Conservation (phyloP, 2,113 vertebrate genomes). For the Sander lucioperca region DNA sequence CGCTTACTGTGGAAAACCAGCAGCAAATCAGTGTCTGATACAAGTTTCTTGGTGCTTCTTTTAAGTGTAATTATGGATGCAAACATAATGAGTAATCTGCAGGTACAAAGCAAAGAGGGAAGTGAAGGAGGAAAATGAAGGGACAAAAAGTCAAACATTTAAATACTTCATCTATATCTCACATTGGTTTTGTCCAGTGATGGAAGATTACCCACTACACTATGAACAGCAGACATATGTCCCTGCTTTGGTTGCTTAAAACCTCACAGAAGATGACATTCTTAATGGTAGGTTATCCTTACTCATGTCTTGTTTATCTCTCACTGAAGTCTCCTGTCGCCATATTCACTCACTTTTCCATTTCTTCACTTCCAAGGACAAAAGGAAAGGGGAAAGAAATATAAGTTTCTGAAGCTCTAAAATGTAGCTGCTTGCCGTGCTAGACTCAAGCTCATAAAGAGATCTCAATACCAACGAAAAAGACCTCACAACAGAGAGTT, state of each 20-base stretch:
- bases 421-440: neutral
- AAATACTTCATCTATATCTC: neutral
- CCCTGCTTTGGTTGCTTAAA: constrained; percentile 29
- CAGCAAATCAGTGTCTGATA: constrained; percentile 55
- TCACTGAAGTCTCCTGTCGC: constrained; percentile 42
- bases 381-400: constrained; percentile 22
- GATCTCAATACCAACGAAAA: constrained; percentile 25
- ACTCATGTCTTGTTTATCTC: constrained; percentile 38
- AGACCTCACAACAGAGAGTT: constrained; percentile 22
- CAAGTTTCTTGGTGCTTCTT: constrained; percentile 36
- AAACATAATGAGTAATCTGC: constrained; percentile 23
- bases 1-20: constrained; percentile 60
- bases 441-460: constrained; percentile 16
- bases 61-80: constrained; percentile 46
- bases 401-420: constrained; percentile 15
- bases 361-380: constrained; percentile 42
- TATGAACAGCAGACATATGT: neutral
- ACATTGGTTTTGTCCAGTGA: constrained; percentile 15
- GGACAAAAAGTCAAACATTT: neutral
- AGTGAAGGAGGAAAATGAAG: neutral
- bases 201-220: neutral
- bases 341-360: constrained; percentile 18
- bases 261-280: constrained; percentile 29
- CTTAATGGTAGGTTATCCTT: constrained; percentile 16
- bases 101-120: constrained; percentile 7